Evolutionary conservation across 2,888 invertebrate species (phyloP).

Genomic region (Portevinia maculata): DNA sequence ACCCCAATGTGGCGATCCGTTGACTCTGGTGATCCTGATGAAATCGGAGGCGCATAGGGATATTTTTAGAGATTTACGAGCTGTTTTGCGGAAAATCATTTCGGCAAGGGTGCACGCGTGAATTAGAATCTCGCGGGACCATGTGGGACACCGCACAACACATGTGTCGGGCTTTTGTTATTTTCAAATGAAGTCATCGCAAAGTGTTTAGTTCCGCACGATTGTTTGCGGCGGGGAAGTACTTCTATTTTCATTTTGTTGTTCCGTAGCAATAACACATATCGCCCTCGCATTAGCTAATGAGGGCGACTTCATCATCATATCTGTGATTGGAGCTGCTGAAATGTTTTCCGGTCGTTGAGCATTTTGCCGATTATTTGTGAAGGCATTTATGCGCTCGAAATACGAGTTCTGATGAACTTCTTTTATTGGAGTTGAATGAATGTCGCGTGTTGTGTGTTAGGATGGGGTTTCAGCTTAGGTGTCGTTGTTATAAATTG

Average conservation of each 20-base stretch:
- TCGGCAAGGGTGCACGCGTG: slow-evolving; percentile 11
- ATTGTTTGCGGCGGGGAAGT: slow-evolving; percentile 11
- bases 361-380: no score
- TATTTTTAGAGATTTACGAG: slow-evolving; percentile 73
- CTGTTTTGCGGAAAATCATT: slow-evolving; percentile 22
- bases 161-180: slow-evolving; percentile 64
- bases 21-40: slow-evolving; percentile 58
- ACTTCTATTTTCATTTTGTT: neutral
- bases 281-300: slow-evolving; percentile 44
- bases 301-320: slow-evolving; percentile 33
- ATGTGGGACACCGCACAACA: slow-evolving; percentile 60
- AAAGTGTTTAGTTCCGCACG: slow-evolving; percentile 69
- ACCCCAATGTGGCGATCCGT: slow-evolving; percentile 12
- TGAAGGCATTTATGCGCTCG: no score
- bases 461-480: no score
- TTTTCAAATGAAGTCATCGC: slow-evolving; percentile 64
- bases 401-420: no score
- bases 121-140: slow-evolving; percentile 33
- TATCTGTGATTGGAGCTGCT: slow-evolving; percentile 5
- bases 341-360: slow-evolving; percentile 17
- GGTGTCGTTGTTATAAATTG: no score
- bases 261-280: slow-evolving; percentile 11
- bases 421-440: no score
- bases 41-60: slow-evolving; percentile 60
- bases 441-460: no score